Conservation (phyloP, 1,140 invertebrate species). For the Lordiphosa collinella region DNA sequence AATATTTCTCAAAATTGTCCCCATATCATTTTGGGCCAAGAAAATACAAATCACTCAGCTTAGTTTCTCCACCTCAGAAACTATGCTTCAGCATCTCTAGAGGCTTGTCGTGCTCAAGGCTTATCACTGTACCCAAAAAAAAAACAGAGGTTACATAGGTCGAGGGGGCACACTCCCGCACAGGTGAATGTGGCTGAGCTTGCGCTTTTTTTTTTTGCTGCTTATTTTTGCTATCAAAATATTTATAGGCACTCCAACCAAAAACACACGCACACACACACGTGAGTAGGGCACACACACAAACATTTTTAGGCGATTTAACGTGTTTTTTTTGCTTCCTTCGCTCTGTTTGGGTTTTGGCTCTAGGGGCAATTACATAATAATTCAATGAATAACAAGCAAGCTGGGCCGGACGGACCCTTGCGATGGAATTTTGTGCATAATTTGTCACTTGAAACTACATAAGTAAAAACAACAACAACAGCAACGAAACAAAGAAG, state of each 20-base stretch:
- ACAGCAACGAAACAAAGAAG: conserved; percentile 1
- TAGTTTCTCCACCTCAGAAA: too few relatives aligned
- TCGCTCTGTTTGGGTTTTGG: conserved; percentile 13
- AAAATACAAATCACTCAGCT: too few relatives aligned
- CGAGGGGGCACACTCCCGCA: too few relatives aligned
- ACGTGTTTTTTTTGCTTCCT: conserved; percentile 15
- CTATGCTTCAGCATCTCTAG: too few relatives aligned
- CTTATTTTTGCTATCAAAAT: conserved; percentile 54
- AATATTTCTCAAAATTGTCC: not conserved
- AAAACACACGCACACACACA: conserved; percentile 5
- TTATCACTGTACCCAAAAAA: too few relatives aligned
- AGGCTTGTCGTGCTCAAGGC: too few relatives aligned
- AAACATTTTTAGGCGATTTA: conserved; percentile 45
- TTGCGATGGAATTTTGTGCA: conserved; percentile 12
- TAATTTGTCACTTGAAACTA: conserved; percentile 25
- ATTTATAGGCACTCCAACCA: conserved; percentile 56
- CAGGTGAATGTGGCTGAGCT: conserved; percentile 64
- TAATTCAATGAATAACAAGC: conserved; percentile 71
- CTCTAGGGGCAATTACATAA: conserved; percentile 57
- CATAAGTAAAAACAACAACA: conserved; percentile 7
- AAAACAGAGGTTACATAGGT: too few relatives aligned
- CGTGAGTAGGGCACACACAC: not conserved
- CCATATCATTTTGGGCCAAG: too few relatives aligned
- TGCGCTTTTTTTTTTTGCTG: conserved; percentile 28
- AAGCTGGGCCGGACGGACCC: not conserved